These are phyloP conservation scores for Calidris pugnax DNA, from an alignment of 2,113 vertebrate species.

Conservation along the genomic window DNA sequence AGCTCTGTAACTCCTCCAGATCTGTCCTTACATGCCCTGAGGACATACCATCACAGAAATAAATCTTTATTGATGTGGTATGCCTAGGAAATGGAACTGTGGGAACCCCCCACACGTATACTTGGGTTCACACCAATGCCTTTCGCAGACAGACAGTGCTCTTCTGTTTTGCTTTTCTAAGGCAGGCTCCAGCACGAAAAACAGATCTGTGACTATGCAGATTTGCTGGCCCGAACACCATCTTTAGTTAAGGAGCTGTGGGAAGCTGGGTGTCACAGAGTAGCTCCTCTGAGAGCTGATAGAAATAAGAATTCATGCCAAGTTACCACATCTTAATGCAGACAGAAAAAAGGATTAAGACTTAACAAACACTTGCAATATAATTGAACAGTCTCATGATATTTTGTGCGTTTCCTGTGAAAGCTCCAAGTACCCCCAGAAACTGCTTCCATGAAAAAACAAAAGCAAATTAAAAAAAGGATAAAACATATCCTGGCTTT, in stretches of 20 bases:
- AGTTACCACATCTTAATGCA: background rate
- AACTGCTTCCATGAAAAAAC: background rate
- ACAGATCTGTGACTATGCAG: slow-evolving; percentile 49
- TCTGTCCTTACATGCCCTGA: background rate
- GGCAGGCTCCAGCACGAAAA: slow-evolving; percentile 22
- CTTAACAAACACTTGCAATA: background rate
- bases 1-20: slow-evolving; percentile 19
- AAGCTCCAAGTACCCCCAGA: background rate
- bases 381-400: background rate
- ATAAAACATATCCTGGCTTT: background rate
- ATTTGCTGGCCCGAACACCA: slow-evolving; percentile 30
- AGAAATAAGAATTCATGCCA: slow-evolving; percentile 25
- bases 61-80: background rate
- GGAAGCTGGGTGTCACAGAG: slow-evolving; percentile 26
- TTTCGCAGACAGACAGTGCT: background rate
- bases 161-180: slow-evolving; percentile 38
- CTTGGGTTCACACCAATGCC: background rate
- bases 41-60: background rate
- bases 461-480: background rate
- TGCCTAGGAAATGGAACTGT: slow-evolving; percentile 10
- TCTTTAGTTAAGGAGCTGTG: slow-evolving; percentile 16
- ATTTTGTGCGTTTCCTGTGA: slow-evolving; percentile 4
- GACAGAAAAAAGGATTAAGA: slow-evolving; percentile 46
- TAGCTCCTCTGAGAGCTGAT: background rate
- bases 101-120: background rate